Evolutionary conservation across 2,888 invertebrate genomes (phyloP), one percentile per base, ranked within the genome.

Genomic region (Tetranychus piercei): DNA sequence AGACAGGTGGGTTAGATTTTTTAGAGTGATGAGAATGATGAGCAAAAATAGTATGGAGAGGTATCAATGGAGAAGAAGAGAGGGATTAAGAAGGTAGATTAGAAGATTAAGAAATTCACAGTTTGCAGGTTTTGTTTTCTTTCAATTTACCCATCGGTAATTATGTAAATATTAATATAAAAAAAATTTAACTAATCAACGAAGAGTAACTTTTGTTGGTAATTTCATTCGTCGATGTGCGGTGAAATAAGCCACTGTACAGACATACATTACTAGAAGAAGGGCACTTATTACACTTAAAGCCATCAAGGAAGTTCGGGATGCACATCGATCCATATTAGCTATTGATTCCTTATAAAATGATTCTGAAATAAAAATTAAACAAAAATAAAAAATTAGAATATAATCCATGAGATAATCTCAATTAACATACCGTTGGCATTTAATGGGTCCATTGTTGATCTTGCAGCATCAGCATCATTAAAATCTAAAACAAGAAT

Each of bases 401-500:
- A 3, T 43, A 71, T 22, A 71, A 34, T 34, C 34, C 3, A 34
- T 1, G 5, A 34, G 34, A 34, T 34, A 34, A 34, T 34, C 34
- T 34, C 34, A 34, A 34, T 34, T 34, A 34, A 34, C 34, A 34
- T 76, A 78, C 79, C 78, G 44, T 78, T 77, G n/a, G 76, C 64
- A 44, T 70, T 75, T 66, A 76, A 75, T 65, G 66, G 73, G 71
- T 74, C 71, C 75, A 72, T 69, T 69, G 70, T 75, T 64, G 74
- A 74, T 71, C 73, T 67, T 55, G 74, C 23, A 44, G 77, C 77
- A 11, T 77, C 77, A 71, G 77, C 77, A 84, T 94, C 93, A 73
- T 92, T 93, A 80, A 92, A 91, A 85, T 94, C 94, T 78, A 94
- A 84, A 3, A 94, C 94, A 34, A 94, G 85, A 81, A 94, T 94